Conservation (phyloP, 2,113 vertebrate species). For the Microtus richardsoni region DNA sequence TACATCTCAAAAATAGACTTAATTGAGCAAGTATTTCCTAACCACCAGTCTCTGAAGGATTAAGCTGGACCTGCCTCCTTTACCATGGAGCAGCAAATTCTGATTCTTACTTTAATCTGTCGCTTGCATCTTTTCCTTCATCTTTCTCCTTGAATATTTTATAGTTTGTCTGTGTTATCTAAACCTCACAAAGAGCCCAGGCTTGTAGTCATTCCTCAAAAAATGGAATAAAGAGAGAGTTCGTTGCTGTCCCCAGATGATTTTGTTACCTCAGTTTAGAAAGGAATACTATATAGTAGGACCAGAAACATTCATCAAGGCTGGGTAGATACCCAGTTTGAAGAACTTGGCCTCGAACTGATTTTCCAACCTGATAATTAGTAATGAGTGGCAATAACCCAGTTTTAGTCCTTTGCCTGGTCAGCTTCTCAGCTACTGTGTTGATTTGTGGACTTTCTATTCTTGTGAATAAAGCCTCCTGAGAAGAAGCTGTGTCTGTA, state of each 20-base stretch:
- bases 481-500: neutral
- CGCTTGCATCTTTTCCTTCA: neutral
- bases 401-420: neutral
- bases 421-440: neutral
- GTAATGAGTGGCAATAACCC: neutral
- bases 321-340: neutral
- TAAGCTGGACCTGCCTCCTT: neutral
- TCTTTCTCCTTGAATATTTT: conserved; percentile 24
- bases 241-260: neutral
- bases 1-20: conserved; percentile 50
- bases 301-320: conserved; percentile 12
- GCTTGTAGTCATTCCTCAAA: neutral
- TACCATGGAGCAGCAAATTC: neutral
- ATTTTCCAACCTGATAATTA: neutral
- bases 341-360: neutral
- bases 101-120: neutral
- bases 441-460: neutral
- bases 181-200: neutral
- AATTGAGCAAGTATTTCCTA: conserved; percentile 23
- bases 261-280: neutral
- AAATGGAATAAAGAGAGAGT: conserved; percentile 12
- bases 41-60: conserved; percentile 41
- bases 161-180: conserved; percentile 12
- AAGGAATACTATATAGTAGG: neutral
- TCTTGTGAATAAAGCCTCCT: neutral